Base-by-base conservation (phyloP, 2,888 invertebrate species). In the Odontothrips loti region DNA sequence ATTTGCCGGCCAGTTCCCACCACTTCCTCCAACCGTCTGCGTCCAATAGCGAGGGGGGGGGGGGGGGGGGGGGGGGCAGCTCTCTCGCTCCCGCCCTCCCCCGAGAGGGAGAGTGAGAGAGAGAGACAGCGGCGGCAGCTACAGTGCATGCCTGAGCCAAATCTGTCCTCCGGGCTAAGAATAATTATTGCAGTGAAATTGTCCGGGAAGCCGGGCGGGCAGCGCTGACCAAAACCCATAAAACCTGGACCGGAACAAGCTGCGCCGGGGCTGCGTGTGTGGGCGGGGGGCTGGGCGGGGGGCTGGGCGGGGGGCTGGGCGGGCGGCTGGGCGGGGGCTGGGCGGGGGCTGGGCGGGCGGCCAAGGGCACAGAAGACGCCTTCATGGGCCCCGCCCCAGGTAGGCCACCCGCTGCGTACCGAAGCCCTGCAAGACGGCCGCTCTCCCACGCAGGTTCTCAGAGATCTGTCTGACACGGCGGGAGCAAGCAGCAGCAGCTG, bases 111-210 rank as follows among this genome's bases (percentile, higher is more conserved):
- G 68, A 9, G 68, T 23, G 68, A 23, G 27, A 68, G 27, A 68
- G 6, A 68, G 27, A 0, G 8, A 11, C 68, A 68, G 68, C 68
- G n/a, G 68, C 23, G 6, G 68, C 68, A 0, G 68, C 68, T 4
- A 51, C 23, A 23, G 27, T 8, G 20, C 63, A 11, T n/a, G 68
- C 68, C 8, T 23, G 68, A 68, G 68, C 68, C 68, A 68, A 68
- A 68, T 68, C 68, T 68, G 68, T 68, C 68, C 68, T 68, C 68
- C 68, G 23, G 34, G 68, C 23, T 23, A 23, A 68, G 68, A 68
- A 68, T 68, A 68, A 68, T 68, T 68, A 68, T 68, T 68, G 68
- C 68, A 68, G 68, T n/a, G 68, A 68, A 68, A 68, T 68, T 23
- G 68, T 68, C 68, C 27, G 68, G 58, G 20, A 15, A 20, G 58